Conservation (phyloP, 2,797 vertebrate species). For the Danio choprae region DNA sequence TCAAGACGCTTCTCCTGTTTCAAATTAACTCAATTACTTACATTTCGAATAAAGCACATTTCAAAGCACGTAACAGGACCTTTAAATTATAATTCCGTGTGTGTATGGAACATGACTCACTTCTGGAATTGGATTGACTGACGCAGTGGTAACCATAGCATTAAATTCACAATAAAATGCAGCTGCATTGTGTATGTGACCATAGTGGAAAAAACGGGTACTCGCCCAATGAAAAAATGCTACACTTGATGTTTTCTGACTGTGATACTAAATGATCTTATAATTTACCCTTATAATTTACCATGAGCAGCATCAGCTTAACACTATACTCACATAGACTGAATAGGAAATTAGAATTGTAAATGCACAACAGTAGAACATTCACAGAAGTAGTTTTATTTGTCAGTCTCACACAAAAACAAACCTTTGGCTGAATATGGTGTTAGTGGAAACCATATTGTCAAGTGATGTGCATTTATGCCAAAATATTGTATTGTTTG, state of each 20-base stretch:
- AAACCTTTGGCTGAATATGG: neutral
- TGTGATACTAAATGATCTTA: neutral
- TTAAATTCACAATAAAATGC: too few species aligned
- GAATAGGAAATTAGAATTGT: neutral
- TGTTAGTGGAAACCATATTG: neutral
- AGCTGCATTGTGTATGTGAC: too few species aligned
- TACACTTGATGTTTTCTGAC: neutral
- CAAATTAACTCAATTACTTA: too few species aligned
- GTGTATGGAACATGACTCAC: too few species aligned
- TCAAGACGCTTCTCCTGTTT: too few species aligned
- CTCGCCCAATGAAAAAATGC: neutral
- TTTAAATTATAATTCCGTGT: too few species aligned
- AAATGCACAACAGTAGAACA: neutral
- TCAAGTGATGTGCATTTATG: neutral
- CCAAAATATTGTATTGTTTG: neutral
- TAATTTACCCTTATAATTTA: neutral
- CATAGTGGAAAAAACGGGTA: neutral
- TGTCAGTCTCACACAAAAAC: neutral
- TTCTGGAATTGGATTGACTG: too few species aligned
- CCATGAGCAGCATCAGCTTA: neutral
- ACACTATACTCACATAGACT: neutral
- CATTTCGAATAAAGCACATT: too few species aligned
- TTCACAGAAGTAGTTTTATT: neutral
- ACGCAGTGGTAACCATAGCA: too few species aligned
- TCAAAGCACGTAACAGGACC: too few species aligned